These are phyloP conservation scores for Poecilia velifera DNA, from an alignment of 2,797 vertebrate genomes.

Conservation along the genomic window DNA sequence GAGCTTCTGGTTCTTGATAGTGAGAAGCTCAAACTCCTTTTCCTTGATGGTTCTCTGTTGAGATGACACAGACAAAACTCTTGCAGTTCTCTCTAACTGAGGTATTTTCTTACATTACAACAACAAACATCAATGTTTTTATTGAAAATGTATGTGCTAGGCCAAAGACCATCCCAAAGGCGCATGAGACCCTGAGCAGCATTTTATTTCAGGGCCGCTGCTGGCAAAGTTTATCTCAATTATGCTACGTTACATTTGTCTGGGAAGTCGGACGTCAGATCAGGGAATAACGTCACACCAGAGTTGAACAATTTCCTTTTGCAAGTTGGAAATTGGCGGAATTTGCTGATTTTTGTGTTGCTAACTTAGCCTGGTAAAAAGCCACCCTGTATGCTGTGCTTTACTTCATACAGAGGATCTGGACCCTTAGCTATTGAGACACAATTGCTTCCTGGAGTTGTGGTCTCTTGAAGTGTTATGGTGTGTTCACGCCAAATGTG, in stretches of 20 bases:
- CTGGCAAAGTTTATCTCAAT: not conserved
- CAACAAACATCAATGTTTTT: not conserved
- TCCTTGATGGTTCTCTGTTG: conserved; percentile 91
- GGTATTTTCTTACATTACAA: not conserved
- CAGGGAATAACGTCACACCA: not conserved
- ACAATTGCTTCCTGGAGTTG: too few relatives aligned
- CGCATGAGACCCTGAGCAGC: not conserved
- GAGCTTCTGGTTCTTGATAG: conserved; percentile 91
- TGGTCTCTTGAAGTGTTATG: too few relatives aligned
- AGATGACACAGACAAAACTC: not conserved
- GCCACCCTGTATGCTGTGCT: too few relatives aligned
- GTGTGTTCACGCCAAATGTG: too few relatives aligned
- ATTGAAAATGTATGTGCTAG: not conserved
- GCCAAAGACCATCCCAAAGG: not conserved
- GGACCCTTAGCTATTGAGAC: too few relatives aligned
- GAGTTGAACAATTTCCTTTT: not conserved
- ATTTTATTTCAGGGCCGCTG: not conserved
- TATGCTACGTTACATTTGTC: not conserved
- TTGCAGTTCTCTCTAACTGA: not conserved
- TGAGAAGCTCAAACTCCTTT: conserved; percentile 93
- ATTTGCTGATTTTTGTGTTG: not conserved
- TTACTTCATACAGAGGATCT: too few relatives aligned
- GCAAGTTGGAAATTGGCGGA: not conserved
- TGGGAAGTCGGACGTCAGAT: not conserved
- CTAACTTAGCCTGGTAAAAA: not conserved